Conservation (phyloP, 2,888 invertebrate species). For the Aphidoletes aphidimyza region DNA sequence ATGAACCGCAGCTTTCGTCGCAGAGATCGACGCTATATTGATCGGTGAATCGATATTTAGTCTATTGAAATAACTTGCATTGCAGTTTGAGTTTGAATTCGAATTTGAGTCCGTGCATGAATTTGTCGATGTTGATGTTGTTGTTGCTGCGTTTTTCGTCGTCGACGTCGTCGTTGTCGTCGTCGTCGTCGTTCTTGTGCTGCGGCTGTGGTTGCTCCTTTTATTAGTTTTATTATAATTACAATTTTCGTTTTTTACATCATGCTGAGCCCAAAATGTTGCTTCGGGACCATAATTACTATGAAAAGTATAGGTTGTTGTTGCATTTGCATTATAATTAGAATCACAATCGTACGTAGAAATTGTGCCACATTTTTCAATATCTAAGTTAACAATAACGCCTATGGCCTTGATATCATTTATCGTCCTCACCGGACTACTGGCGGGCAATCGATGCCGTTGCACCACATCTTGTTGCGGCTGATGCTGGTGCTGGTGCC, state of each 20-base stretch:
- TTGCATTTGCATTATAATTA: slow-evolving; percentile 24
- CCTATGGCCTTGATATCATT: slow-evolving; percentile 33
- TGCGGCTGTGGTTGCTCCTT: not conserved
- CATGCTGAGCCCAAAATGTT: not conserved
- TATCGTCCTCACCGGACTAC: not conserved
- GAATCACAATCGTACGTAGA: slow-evolving; percentile 47
- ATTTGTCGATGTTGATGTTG: not conserved
- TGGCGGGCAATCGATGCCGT: not conserved
- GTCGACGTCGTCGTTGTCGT: no score
- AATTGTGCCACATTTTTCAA: slow-evolving; percentile 30
- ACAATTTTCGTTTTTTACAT: slow-evolving; percentile 47
- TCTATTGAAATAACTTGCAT: not conserved
- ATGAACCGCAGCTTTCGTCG: slow-evolving; percentile 2
- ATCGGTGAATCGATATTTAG: slow-evolving; percentile 34
- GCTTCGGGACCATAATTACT: not conserved
- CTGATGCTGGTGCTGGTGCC: not conserved
- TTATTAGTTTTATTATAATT: slow-evolving; percentile 37
- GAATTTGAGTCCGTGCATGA: not conserved
- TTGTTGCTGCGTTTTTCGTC: not conserved
- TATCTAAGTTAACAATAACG: slow-evolving; percentile 46
- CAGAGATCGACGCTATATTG: slow-evolving; percentile 1
- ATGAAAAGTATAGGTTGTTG: not conserved
- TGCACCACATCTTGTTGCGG: not conserved
- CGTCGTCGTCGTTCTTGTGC: not conserved
- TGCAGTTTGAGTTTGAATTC: not conserved